These are phyloP conservation scores for Erebia ligea DNA, from an alignment of 2,888 invertebrate species.

Conservation along the genomic window DNA sequence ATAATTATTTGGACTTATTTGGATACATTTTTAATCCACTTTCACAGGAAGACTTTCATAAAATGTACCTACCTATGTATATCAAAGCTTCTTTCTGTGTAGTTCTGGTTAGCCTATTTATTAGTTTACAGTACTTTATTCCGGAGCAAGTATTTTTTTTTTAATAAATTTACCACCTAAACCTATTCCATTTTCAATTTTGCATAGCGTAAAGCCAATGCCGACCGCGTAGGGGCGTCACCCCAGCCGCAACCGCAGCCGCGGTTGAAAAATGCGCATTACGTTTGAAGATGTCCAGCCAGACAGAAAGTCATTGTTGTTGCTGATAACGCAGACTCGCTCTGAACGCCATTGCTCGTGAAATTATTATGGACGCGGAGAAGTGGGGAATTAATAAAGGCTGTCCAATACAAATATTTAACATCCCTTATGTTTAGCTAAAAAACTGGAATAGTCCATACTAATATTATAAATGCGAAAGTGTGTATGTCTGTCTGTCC, in stretches of 20 bases:
- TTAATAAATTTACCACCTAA: no score
- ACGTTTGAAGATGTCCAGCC: conserved; percentile 51
- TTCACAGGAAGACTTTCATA: no score
- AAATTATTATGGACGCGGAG: conserved; percentile 70
- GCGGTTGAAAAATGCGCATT: conserved; percentile 52
- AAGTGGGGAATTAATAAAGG: conserved; percentile 56
- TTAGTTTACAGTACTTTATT: no score
- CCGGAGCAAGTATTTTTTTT: no score
- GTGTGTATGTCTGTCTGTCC: no score
- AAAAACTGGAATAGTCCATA: background rate
- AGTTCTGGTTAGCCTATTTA: no score
- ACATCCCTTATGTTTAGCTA: background rate
- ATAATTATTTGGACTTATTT: no score
- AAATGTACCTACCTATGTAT: no score
- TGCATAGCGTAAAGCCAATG: background rate
- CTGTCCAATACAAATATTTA: conserved; percentile 12
- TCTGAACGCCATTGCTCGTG: conserved; percentile 58
- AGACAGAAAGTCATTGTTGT: conserved; percentile 81
- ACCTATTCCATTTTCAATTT: conserved; percentile 7
- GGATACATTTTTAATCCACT: no score
- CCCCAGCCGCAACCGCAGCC: conserved; percentile 29
- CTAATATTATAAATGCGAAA: no score
- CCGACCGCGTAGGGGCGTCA: conserved; percentile 2
- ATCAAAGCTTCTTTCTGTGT: no score
- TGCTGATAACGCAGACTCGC: conserved; percentile 63